These are phyloP conservation scores for Hecatera dysodea DNA, from an alignment of 2,888 invertebrate genomes.

Conservation along the genomic window DNA sequence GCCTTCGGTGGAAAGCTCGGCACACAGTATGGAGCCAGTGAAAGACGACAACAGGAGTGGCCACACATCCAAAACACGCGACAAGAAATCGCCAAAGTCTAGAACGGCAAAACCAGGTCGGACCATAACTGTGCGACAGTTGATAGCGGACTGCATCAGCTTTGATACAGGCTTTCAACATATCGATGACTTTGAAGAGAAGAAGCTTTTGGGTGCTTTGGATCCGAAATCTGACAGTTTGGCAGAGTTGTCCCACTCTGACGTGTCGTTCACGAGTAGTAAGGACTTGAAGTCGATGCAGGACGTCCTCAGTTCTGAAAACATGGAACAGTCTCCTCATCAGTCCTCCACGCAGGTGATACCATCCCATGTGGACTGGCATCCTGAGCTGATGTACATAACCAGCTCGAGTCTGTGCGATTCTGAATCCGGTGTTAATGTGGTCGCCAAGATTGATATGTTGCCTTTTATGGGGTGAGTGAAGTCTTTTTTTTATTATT, in stretches of 20 bases:
- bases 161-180: constrained; percentile 41
- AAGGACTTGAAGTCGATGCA: constrained; percentile 65
- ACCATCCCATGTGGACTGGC: constrained; percentile 66
- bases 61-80: background rate
- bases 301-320: constrained; percentile 15
- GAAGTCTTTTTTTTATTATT: background rate
- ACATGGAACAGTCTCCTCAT: background rate
- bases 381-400: constrained; percentile 59
- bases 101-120: constrained; percentile 56
- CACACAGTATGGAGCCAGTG: constrained; percentile 39
- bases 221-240: constrained; percentile 38
- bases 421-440: constrained; percentile 73
- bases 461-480: constrained; percentile 86
- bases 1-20: background rate
- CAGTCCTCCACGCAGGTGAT: background rate
- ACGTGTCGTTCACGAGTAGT: constrained; percentile 71
- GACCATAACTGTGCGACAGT: constrained; percentile 72
- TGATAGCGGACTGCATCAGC: constrained; percentile 71
- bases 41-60: constrained; percentile 32
- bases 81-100: constrained; percentile 51
- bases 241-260: background rate
- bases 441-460: constrained; percentile 80
- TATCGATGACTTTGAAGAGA: constrained; percentile 44
- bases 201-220: constrained; percentile 59
- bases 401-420: constrained; percentile 63